Percentiles rank a stretch among this genome's conserved stretches.
Conservation (phyloP, 2,888 invertebrate species). For the Oeneis ivallda region DNA sequence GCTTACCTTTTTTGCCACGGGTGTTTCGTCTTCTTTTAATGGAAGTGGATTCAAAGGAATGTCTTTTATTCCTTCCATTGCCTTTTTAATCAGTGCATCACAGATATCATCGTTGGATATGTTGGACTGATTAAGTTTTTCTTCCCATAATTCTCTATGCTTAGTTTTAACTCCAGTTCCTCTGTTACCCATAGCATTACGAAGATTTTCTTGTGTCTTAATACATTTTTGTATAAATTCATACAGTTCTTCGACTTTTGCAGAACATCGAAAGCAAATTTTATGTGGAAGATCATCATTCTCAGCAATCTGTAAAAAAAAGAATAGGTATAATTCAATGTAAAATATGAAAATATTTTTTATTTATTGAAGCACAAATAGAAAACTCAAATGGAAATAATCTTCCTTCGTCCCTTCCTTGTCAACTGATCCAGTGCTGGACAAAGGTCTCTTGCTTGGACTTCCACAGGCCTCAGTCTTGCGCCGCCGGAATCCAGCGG, state of each 20-base stretch:
- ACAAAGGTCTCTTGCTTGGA: no score
- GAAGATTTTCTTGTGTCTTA: slow-evolving; percentile 66
- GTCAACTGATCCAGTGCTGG: no score
- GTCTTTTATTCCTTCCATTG: slow-evolving; percentile 69
- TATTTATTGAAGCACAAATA: no score
- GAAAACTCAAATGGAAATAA: no score
- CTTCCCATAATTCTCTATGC: slow-evolving; percentile 66
- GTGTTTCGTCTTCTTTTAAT: slow-evolving; percentile 41
- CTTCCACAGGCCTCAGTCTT: no score
- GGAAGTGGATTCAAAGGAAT: slow-evolving; percentile 48
- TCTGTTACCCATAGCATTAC: slow-evolving; percentile 55
- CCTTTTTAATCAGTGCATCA: slow-evolving; percentile 72
- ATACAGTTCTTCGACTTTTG: slow-evolving; percentile 73
- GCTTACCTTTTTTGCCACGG: slow-evolving; percentile 13
- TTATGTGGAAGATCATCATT: slow-evolving; percentile 78
- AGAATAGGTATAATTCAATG: neutral
- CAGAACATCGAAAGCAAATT: slow-evolving; percentile 77
- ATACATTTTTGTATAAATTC: slow-evolving; percentile 76
- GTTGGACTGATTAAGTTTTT: slow-evolving; percentile 67
- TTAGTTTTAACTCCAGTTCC: slow-evolving; percentile 56
- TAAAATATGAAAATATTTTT: neutral
- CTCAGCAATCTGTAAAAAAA: slow-evolving; percentile 61
- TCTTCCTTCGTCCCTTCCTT: no score
- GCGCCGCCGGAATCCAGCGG: no score
- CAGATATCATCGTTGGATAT: slow-evolving; percentile 76